These are phyloP conservation scores for Chloroclysta siterata DNA, from an alignment of 2,888 invertebrate species.

Conservation along the genomic window DNA sequence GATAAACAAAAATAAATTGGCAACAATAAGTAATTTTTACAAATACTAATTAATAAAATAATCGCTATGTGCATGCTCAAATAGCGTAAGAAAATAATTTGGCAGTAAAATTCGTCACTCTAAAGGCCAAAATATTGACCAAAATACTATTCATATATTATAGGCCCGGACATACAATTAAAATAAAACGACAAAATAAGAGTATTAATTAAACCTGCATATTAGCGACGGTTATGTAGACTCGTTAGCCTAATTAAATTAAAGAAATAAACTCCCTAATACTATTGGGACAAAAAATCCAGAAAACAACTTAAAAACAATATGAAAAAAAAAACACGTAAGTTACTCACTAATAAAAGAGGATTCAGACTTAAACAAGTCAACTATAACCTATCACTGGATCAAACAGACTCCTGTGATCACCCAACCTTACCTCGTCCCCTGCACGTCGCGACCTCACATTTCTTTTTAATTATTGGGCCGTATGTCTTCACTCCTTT, in stretches of 20 bases:
- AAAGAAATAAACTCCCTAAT: conserved; percentile 85
- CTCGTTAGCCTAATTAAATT: conserved; percentile 77
- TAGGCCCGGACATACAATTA: conserved; percentile 81
- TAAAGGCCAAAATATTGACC: conserved; percentile 83
- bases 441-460: conserved; percentile 46
- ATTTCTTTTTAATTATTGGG: conserved; percentile 64
- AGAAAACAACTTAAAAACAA: conserved; percentile 83
- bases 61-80: conserved; percentile 84
- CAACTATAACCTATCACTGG: conserved; percentile 72
- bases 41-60: conserved; percentile 82
- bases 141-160: conserved; percentile 83
- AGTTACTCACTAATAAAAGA: conserved; percentile 84
- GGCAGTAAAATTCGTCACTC: conserved; percentile 85
- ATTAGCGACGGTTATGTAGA: conserved; percentile 75
- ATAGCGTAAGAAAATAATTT: conserved; percentile 85
- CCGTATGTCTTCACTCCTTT: conserved; percentile 65
- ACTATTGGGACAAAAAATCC: conserved; percentile 85
- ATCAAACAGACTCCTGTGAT: conserved; percentile 47
- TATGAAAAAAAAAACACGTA: conserved; percentile 84
- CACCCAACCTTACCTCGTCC: conserved; percentile 26
- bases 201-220: conserved; percentile 82
- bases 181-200: conserved; percentile 80
- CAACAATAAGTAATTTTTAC: conserved; percentile 83
- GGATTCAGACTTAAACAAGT: conserved; percentile 78
- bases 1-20: conserved; percentile 74